These are phyloP conservation scores for Sorex araneus DNA, from an alignment of 2,113 vertebrate genomes.

Conservation along the genomic window DNA sequence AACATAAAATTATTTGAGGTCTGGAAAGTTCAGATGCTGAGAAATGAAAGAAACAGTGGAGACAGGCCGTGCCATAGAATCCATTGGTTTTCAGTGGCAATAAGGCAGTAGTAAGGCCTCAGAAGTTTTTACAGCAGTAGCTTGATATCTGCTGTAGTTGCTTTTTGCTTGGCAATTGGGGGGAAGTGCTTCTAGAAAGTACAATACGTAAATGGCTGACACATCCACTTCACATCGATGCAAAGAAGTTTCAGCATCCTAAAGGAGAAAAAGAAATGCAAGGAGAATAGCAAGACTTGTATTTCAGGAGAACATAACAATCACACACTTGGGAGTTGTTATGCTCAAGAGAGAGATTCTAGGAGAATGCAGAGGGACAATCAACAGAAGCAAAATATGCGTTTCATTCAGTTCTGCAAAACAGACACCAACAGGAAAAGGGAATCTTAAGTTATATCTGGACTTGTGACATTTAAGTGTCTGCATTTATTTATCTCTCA, in stretches of 20 bases:
- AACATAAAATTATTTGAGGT: background rate
- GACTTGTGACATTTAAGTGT: no score
- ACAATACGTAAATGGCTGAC: background rate
- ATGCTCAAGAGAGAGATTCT: background rate
- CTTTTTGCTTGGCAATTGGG: background rate
- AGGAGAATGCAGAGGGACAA: background rate
- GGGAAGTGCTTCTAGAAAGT: background rate
- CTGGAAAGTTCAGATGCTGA: background rate
- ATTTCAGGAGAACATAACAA: background rate
- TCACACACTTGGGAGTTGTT: background rate
- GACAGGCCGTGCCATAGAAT: background rate
- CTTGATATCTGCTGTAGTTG: conserved; percentile 17
- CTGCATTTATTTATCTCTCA: background rate
- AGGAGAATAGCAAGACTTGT: background rate
- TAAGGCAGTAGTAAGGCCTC: background rate
- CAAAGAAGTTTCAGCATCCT: background rate
- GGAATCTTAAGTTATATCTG: background rate
- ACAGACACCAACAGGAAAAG: background rate
- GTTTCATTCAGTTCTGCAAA: background rate
- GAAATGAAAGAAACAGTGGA: background rate
- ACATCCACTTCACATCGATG: background rate
- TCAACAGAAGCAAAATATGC: background rate
- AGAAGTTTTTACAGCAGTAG: background rate
- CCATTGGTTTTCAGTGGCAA: background rate
- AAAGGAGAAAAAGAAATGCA: background rate